Evolutionary conservation across 2,113 vertebrate genomes (phyloP), one percentile per base, ranked within the genome.

Genomic region (Halcyon malimbica): DNA sequence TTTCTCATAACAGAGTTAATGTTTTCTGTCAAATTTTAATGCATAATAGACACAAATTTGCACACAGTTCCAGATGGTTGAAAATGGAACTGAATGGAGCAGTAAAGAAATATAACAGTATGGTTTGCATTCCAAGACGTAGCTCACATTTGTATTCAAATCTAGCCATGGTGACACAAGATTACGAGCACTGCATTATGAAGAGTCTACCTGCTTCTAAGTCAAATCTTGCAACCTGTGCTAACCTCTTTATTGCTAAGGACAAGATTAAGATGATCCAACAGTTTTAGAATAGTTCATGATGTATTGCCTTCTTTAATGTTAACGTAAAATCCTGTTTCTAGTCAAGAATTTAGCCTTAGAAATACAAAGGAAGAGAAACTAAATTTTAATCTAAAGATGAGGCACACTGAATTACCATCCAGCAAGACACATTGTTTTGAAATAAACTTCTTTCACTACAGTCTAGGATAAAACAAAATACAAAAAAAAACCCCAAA

Each of bases 21-120:
- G 83, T 59, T 93, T 91, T 84, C 87, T 85, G 57, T 82, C 62
- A 87, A 1, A 78, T 89, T 87, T 96, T 51, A 78, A 70, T 44
- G 78, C 24, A 37, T 83, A 73, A 84, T 20, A 19, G 21, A 57
- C 82, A 82, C 25, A 42, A 67, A 93, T 83, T 65, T 89, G 50
- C 63, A 78, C 20, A 51, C 23, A 64, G 39, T 57, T 83, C 64
- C 76, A 93, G 51, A 74, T 75, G 69, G 73, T 6, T 92, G 51
- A 79, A 87, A 91, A 84, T 11, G 37, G 65, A 96, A 75, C 18
- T 71, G 67, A 93, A 71, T 21, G 24, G 33, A 75, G 70, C 2
- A 1, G 13, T 53, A 37, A 70, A 75, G 69, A 90, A 75, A 86
- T 31, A 9, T 1, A 70, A 56, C 7, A 2, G 1, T 37, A 70